These are phyloP conservation scores for Sisyra terminalis DNA, from an alignment of 2,888 invertebrate genomes.

Conservation along the genomic window DNA sequence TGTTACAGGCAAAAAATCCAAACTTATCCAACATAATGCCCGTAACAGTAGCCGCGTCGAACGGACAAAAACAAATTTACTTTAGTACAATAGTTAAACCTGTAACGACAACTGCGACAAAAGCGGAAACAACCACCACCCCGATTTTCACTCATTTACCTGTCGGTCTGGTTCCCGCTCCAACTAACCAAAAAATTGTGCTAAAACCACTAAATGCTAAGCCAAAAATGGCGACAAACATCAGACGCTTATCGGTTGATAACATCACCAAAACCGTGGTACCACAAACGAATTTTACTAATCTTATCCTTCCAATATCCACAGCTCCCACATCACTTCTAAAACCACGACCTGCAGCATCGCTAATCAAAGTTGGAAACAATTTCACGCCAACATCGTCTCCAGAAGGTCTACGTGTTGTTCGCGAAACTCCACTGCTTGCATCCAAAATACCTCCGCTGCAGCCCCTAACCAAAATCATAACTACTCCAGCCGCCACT, in stretches of 20 bases:
- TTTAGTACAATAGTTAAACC: constrained; percentile 24
- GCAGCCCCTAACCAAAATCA: constrained; percentile 23
- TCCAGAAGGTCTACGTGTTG: constrained; percentile 42
- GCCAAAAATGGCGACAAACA: not conserved
- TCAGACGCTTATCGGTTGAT: constrained; percentile 4
- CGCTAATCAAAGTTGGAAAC: constrained; percentile 49
- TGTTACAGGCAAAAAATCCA: constrained; percentile 10
- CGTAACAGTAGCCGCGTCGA: constrained; percentile 11
- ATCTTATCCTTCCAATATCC: constrained; percentile 20
- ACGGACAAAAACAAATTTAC: constrained; percentile 22
- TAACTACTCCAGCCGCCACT: constrained; percentile 4
- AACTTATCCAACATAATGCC: constrained; percentile 12
- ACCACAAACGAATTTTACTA: constrained; percentile 27
- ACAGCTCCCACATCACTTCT: constrained; percentile 35
- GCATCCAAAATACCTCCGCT: constrained; percentile 29
- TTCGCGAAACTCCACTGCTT: constrained; percentile 26
- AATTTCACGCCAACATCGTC: constrained; percentile 43
- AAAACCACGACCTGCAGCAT: constrained; percentile 18
- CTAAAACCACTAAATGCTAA: constrained; percentile 31
- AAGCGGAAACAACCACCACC: constrained; percentile 11
- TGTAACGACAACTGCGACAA: constrained; percentile 8
- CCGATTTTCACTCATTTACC: constrained; percentile 13
- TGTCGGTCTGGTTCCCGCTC: constrained; percentile 11
- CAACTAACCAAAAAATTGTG: constrained; percentile 34
- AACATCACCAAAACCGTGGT: not conserved